These are phyloP conservation scores for Vidua macroura DNA, from an alignment of 2,113 vertebrate genomes.

Conservation along the genomic window DNA sequence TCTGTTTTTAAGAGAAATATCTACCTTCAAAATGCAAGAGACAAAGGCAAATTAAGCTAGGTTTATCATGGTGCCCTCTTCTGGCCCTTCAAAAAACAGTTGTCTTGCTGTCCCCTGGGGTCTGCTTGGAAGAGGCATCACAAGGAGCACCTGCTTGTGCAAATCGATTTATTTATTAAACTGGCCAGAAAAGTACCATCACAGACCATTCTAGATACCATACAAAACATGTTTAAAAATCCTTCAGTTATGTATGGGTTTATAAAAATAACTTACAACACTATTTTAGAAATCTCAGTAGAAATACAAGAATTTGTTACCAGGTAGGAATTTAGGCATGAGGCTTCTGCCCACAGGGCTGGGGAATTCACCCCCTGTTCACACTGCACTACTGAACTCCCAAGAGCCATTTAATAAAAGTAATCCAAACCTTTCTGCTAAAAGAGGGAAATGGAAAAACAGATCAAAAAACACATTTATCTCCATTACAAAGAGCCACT, in stretches of 20 bases:
- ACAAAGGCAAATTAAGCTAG: not conserved
- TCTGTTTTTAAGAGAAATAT: not conserved
- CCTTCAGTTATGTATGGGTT: not conserved
- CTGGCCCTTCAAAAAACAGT: not conserved
- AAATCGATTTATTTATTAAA: slow-evolving; percentile 37
- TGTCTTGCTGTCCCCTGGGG: not conserved
- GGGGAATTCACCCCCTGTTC: not conserved
- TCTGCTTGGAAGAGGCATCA: not conserved
- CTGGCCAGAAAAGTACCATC: slow-evolving; percentile 3
- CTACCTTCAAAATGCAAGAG: not conserved
- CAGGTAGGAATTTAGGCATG: not conserved
- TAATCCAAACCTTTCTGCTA: not conserved
- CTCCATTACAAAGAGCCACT: not conserved
- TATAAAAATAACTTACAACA: slow-evolving; percentile 49
- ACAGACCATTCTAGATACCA: not conserved
- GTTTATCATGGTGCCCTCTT: not conserved
- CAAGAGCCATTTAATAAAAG: not conserved
- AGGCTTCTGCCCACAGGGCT: not conserved
- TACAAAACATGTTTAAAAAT: not conserved
- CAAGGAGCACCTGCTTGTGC: not conserved
- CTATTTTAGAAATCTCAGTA: not conserved
- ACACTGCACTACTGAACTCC: not conserved
- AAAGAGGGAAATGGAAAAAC: not conserved
- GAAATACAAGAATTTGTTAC: not conserved
- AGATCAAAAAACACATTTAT: not conserved